Evolutionary conservation across 2,797 vertebrate species (phyloP).

Genomic region (Chloroceryle amazona): DNA sequence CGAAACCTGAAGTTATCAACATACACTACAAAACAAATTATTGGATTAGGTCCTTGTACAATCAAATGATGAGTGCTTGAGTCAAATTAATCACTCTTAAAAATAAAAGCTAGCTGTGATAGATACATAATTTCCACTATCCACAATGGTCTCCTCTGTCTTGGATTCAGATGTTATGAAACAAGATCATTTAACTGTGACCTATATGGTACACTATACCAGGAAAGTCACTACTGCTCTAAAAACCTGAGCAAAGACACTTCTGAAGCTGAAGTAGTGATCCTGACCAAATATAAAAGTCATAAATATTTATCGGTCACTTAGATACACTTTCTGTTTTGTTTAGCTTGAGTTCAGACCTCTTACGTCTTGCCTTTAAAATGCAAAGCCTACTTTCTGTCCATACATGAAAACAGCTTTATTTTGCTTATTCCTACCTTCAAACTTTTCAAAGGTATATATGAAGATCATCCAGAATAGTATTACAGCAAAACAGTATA

Average conservation of each 20-base stretch:
- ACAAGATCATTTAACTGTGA: not conserved
- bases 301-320: constrained; percentile 42
- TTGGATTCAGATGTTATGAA: not conserved
- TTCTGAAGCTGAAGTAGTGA: not conserved
- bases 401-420: not conserved
- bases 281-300: constrained; percentile 1
- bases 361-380: not conserved
- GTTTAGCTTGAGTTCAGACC: not conserved
- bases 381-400: not conserved
- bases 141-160: not conserved
- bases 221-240: not conserved
- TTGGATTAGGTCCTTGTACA: not conserved
- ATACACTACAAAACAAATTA: not conserved
- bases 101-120: not conserved
- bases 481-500: not conserved
- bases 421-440: not conserved
- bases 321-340: constrained; percentile 57
- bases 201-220: not conserved
- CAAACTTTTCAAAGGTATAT: not conserved
- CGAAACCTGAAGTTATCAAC: not conserved
- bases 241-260: not conserved
- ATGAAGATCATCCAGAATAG: not conserved
- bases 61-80: not conserved
- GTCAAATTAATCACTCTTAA: not conserved
- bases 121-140: not conserved